phyloP scores from a whole-genome alignment of 2,888 invertebrate species.

The Melinopterus prodromus region DNA sequence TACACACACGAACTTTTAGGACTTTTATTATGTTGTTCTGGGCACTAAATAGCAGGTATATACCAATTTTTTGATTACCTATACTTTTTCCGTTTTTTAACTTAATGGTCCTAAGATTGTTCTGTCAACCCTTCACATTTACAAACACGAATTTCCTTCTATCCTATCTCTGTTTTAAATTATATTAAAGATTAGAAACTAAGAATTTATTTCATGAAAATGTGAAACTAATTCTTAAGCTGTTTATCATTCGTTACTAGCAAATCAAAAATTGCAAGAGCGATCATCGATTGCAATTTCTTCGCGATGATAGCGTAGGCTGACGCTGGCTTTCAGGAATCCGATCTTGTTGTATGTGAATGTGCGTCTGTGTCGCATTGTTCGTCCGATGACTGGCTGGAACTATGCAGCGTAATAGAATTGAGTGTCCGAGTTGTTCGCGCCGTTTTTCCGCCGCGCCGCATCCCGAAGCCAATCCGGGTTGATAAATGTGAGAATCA shows the following conservation, averaged over 20 bases:
- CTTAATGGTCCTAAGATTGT: too few species aligned
- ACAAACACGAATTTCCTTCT: too few species aligned
- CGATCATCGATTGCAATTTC: background rate
- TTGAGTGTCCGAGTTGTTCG: conserved; percentile 4
- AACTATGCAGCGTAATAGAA: background rate
- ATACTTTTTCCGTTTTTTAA: too few species aligned
- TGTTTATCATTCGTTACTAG: background rate
- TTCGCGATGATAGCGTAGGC: background rate
- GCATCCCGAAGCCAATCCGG: background rate
- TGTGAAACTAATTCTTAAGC: too few species aligned
- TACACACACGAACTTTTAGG: too few species aligned
- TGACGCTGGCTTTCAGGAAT: background rate
- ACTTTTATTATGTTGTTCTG: too few species aligned
- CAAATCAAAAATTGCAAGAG: background rate
- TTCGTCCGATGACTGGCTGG: background rate
- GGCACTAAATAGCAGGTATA: too few species aligned
- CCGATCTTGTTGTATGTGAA: background rate
- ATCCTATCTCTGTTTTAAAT: too few species aligned
- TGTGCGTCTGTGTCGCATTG: background rate
- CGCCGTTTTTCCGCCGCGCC: background rate
- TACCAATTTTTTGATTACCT: too few species aligned
- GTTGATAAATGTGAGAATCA: conserved; percentile 4
- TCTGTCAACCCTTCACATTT: too few species aligned
- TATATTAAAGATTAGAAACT: too few species aligned
- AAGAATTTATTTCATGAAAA: too few species aligned